phyloP scores from a whole-genome alignment of 2,888 invertebrate genomes.

The Leptinotarsa rubiginosa region DNA sequence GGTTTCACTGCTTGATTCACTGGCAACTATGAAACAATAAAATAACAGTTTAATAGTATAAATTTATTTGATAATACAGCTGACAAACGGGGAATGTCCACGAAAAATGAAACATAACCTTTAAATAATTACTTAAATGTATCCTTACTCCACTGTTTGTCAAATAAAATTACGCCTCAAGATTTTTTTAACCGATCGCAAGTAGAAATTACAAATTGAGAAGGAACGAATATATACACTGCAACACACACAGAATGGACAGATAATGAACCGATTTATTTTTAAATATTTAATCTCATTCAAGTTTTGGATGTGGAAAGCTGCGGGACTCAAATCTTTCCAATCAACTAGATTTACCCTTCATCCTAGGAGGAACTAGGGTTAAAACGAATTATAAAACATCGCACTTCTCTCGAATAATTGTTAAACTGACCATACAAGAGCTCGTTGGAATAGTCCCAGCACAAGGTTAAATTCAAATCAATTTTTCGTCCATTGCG shows the following conservation, averaged over 20 bases:
- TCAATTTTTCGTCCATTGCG: conserved; percentile 28
- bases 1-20: not conserved
- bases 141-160: conserved; percentile 55
- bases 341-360: not conserved
- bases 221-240: conserved; percentile 43
- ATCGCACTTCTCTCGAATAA: not conserved
- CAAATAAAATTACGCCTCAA: conserved; percentile 54
- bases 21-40: conserved; percentile 8
- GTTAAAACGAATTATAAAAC: not conserved
- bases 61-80: conserved; percentile 65
- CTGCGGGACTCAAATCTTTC: not conserved
- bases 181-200: conserved; percentile 30
- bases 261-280: conserved; percentile 15
- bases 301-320: conserved; percentile 23
- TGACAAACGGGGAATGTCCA: conserved; percentile 66
- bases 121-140: conserved; percentile 43
- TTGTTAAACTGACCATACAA: too few species aligned
- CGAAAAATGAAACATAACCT: conserved; percentile 55
- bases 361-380: not conserved
- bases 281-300: conserved; percentile 26
- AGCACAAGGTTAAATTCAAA: not conserved
- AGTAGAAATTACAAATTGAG: conserved; percentile 48
- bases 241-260: conserved; percentile 30
- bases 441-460: not conserved
- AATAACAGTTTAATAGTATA: conserved; percentile 58